Base-by-base conservation (phyloP, 2,888 invertebrate genomes). In the Trichogramma dendrolimi region DNA sequence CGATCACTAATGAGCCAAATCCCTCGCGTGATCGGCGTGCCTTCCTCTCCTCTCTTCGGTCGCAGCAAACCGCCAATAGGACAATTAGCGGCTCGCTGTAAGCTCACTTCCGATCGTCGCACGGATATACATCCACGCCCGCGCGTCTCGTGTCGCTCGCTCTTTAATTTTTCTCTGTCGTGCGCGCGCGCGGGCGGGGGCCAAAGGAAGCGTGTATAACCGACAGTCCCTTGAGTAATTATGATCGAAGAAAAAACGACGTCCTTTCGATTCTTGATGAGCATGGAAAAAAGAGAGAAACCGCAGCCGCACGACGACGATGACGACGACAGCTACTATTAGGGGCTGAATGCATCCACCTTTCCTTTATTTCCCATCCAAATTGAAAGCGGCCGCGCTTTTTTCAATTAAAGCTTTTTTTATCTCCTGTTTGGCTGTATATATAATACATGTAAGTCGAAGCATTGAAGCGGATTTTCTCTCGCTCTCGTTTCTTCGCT, bases 1-100 rank as follows among this genome's bases (percentile, higher is more conserved):
- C 62, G 58, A 43, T 58, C 53, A 60, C 63, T 65, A 65, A 65
- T 65, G 65, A 65, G 60, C 58, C 60, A 46, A 63, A 64, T 65
- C 60, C 62, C 57, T 57, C 48, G 58, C 54, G 27, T 54, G 52
- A 64, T 64, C 61, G 64, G 54, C 61, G 53, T n/a, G 11, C 11
- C 11, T 57, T 64, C 59, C 58, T 56, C 59, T 59, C 27, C 27
- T 27, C 27, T 27, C 27, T 2, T 27, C 27, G 27, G 27, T 27
- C 27, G 3, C 27, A 27, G 61, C 59, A 54, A 59, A 58, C 39
- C 59, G 52, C 47, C 58, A 51, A 7, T 27, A 42, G 62, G 55
- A 62, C 62, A 65, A 65, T 65, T 65, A 65, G 60, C 52, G 48
- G 41, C 41, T 27, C n/a, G 40, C 27, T 27, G 27, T 27, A 2